Evolutionary conservation across 2,888 invertebrate species (phyloP).

Genomic region (Spodoptera picta): DNA sequence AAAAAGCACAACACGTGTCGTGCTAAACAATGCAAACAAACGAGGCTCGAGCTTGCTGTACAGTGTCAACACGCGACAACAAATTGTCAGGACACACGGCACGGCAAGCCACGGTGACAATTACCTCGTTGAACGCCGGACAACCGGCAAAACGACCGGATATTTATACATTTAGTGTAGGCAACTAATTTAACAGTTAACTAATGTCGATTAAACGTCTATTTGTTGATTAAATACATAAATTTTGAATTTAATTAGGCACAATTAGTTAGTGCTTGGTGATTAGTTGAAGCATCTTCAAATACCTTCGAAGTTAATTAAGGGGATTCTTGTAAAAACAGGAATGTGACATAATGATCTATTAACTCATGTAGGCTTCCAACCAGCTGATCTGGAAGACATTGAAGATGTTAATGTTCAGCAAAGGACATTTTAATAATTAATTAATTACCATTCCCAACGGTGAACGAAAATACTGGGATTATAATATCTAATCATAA

Average conservation of each 20-base stretch:
- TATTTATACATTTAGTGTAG: constrained; percentile 10
- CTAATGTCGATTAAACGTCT: constrained; percentile 1
- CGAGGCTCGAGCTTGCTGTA: constrained; percentile 22
- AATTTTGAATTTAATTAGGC: not conserved
- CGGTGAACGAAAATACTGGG: no score
- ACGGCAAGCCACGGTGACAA: constrained; percentile 48
- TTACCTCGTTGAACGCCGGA: constrained; percentile 35
- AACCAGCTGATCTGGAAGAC: no score
- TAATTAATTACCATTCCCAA: no score
- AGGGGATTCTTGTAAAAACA: no score
- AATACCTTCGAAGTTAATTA: no score
- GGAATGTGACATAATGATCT: no score
- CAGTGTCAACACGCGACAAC: constrained; percentile 56
- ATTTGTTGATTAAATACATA: constrained; percentile 9
- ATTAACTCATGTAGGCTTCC: no score
- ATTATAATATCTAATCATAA: no score
- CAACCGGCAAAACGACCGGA: constrained; percentile 15
- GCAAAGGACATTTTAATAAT: no score
- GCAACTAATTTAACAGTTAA: constrained; percentile 13
- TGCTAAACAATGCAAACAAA: constrained; percentile 15
- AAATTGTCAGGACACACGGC: constrained; percentile 62
- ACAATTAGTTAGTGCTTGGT: no score
- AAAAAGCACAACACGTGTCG: not conserved
- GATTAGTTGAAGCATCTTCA: no score
- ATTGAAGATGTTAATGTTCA: no score